Conservation (phyloP, 2,113 vertebrate genomes). For the Xiphias gladius region DNA sequence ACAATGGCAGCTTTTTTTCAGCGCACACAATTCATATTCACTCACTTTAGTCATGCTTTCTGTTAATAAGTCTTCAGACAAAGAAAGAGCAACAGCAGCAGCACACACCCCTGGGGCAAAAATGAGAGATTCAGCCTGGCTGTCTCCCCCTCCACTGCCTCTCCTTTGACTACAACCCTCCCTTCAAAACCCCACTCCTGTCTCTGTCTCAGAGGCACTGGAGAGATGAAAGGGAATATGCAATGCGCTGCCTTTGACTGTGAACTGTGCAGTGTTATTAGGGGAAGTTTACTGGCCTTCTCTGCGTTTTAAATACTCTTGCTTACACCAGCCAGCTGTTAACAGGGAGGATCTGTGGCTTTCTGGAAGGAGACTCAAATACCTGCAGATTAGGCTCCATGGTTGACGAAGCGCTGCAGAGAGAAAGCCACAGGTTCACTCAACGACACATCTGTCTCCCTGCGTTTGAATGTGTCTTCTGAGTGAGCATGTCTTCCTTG, state of each 20-base stretch:
- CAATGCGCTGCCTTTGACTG: slow-evolving; percentile 77
- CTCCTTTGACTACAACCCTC: slow-evolving; percentile 65
- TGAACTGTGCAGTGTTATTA: slow-evolving; percentile 71
- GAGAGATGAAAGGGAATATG: slow-evolving; percentile 84
- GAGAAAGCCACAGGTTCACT: not conserved
- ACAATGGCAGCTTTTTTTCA: slow-evolving; percentile 63
- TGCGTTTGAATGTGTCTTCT: slow-evolving; percentile 6
- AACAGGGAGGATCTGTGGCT: slow-evolving; percentile 12
- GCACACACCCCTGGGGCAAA: slow-evolving; percentile 76
- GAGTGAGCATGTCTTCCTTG: not conserved
- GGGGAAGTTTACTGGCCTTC: slow-evolving; percentile 72
- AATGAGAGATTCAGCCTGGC: slow-evolving; percentile 69
- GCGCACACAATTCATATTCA: slow-evolving; percentile 56
- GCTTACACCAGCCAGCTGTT: slow-evolving; percentile 61
- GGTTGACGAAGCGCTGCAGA: slow-evolving; percentile 10
- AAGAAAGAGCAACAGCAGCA: slow-evolving; percentile 73
- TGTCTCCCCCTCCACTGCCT: slow-evolving; percentile 62
- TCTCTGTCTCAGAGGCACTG: slow-evolving; percentile 77
- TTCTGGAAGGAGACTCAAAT: slow-evolving; percentile 28
- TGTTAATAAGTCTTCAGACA: slow-evolving; percentile 80
- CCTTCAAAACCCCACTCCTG: slow-evolving; percentile 72
- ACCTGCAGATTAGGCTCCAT: slow-evolving; percentile 8
- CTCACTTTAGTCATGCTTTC: slow-evolving; percentile 65
- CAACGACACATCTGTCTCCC: not conserved
- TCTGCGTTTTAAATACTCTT: slow-evolving; percentile 66